Conservation (phyloP, 2,888 invertebrate species). For the Acrocera orbiculus region DNA sequence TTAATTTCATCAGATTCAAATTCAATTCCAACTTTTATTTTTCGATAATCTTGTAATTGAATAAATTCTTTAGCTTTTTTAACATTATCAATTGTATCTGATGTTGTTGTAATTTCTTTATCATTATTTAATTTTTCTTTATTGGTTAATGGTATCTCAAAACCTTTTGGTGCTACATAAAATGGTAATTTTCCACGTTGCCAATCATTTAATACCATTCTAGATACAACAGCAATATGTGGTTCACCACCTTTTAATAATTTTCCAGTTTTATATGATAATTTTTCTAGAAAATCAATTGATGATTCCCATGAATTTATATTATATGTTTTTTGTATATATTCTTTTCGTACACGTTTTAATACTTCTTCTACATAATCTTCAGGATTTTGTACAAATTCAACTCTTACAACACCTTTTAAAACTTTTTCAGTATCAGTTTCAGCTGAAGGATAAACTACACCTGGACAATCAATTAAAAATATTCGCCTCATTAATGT, state of each 20-base stretch:
- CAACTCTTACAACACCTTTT: slow-evolving; percentile 95
- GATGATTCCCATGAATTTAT: slow-evolving; percentile 61
- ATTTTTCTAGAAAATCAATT: slow-evolving; percentile 78
- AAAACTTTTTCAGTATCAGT: slow-evolving; percentile 87
- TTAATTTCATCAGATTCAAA: slow-evolving; percentile 42
- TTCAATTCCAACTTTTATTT: slow-evolving; percentile 56
- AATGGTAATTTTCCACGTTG: slow-evolving; percentile 94
- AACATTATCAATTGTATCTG: slow-evolving; percentile 15
- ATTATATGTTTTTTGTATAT: slow-evolving; percentile 80
- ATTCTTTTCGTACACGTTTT: slow-evolving; percentile 72
- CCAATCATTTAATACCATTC: slow-evolving; percentile 97
- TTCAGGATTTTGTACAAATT: slow-evolving; percentile 83
- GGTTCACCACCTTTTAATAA: slow-evolving; percentile 95
- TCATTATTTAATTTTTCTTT: slow-evolving; percentile 13
- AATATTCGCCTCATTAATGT: slow-evolving; percentile 94
- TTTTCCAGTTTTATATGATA: slow-evolving; percentile 75
- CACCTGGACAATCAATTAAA: slow-evolving; percentile 96
- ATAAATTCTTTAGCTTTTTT: slow-evolving; percentile 31
- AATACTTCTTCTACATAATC: slow-evolving; percentile 82
- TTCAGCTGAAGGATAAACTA: slow-evolving; percentile 94
- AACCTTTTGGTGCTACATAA: slow-evolving; percentile 75
- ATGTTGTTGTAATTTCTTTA: slow-evolving; percentile 15
- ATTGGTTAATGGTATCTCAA: slow-evolving; percentile 47
- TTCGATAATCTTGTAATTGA: slow-evolving; percentile 60
- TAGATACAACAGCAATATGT: slow-evolving; percentile 70